Conservation (phyloP, 2,888 invertebrate genomes). For the Lydus trimaculatus region DNA sequence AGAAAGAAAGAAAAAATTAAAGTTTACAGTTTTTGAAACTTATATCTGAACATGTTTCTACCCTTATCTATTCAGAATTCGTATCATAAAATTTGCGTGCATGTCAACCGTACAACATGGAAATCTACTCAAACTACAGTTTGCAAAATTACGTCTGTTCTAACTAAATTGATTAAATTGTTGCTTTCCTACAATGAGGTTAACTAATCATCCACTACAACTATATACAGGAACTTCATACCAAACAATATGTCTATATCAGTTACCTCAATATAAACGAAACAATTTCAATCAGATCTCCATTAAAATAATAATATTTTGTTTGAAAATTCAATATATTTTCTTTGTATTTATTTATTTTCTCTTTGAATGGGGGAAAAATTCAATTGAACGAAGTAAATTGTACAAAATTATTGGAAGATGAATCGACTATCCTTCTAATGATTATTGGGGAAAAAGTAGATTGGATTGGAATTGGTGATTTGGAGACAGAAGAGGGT, state of each 20-base stretch:
- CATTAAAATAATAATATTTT: neutral
- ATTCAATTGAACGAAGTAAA: conserved; percentile 9
- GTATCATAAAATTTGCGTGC: neutral
- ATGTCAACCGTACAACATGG: conserved; percentile 36
- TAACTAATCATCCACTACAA: conserved; percentile 1
- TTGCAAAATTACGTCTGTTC: conserved; percentile 39
- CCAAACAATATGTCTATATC: neutral
- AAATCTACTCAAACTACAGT: conserved; percentile 41
- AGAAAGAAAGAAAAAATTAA: neutral
- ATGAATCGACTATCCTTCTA: conserved; percentile 4
- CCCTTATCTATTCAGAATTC: conserved; percentile 4
- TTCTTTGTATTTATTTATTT: too few species aligned
- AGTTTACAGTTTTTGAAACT: neutral
- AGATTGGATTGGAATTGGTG: conserved; percentile 7
- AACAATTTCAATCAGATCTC: too few species aligned
- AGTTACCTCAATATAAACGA: neutral
- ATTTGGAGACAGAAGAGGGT: conserved; percentile 6
- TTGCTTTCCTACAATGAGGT: conserved; percentile 21
- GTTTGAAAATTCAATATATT: neutral
- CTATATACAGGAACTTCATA: neutral
- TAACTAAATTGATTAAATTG: conserved; percentile 39
- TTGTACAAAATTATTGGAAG: conserved; percentile 1
- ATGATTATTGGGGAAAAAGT: conserved; percentile 7
- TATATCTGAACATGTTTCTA: neutral
- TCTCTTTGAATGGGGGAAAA: neutral